Percentiles rank a stretch among this genome's conserved stretches.
Conservation (phyloP, 2,888 invertebrate species). For the Drosophila conformis region DNA sequence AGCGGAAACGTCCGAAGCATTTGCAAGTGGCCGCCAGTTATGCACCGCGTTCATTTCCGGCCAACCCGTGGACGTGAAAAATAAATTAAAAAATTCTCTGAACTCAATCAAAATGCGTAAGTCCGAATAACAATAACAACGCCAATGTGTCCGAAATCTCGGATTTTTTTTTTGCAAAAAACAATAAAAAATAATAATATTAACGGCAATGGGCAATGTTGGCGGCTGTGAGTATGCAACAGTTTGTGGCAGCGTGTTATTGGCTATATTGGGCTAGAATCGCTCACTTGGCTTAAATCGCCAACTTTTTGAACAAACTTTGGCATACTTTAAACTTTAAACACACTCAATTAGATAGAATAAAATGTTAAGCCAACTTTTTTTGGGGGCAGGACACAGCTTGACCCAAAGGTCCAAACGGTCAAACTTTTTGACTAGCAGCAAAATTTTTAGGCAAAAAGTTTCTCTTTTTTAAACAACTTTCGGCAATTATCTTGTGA, state of each 20-base stretch:
- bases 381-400: slow-evolving; percentile 60
- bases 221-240: slow-evolving; percentile 47
- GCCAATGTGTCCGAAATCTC: not conserved
- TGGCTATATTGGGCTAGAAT: slow-evolving; percentile 48
- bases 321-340: slow-evolving; percentile 78
- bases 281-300: slow-evolving; percentile 55
- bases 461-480: slow-evolving; percentile 70
- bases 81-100: slow-evolving; percentile 66
- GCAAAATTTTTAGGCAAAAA: slow-evolving; percentile 70
- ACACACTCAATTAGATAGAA: slow-evolving; percentile 81
- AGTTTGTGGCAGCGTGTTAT: slow-evolving; percentile 50
- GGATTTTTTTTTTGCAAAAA: not conserved
- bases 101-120: slow-evolving; percentile 69
- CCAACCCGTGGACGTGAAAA: slow-evolving; percentile 41
- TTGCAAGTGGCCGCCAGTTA: slow-evolving; percentile 52
- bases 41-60: slow-evolving; percentile 55
- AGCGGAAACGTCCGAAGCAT: slow-evolving; percentile 41
- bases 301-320: slow-evolving; percentile 65
- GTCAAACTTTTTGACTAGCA: slow-evolving; percentile 76
- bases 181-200: slow-evolving; percentile 25
- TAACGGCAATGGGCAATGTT: slow-evolving; percentile 16
- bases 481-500: slow-evolving; percentile 81
- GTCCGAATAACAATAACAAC: slow-evolving; percentile 53
- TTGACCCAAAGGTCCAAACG: slow-evolving; percentile 74
- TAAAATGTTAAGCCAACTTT: slow-evolving; percentile 78